Conservation (phyloP, 2,113 vertebrate species). For the Leptosomus discolor region DNA sequence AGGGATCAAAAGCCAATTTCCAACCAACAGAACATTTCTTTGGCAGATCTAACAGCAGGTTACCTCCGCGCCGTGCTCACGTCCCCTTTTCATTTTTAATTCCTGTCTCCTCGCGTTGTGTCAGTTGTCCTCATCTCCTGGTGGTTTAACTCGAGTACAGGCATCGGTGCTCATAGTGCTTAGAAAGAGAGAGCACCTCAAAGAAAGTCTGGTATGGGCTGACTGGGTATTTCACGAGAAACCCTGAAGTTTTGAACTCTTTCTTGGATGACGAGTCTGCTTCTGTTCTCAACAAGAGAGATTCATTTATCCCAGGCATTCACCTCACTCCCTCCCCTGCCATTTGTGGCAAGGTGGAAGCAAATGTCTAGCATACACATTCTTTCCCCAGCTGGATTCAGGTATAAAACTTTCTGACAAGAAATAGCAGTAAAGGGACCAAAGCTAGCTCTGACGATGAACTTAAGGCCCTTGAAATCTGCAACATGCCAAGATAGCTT, state of each 20-base stretch:
- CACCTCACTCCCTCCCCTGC: background rate
- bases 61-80: background rate
- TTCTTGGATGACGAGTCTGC: background rate
- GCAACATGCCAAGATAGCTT: constrained; percentile 49
- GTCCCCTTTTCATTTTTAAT: background rate
- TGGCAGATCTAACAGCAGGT: background rate
- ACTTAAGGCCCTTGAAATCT: constrained; percentile 64
- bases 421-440: constrained; percentile 63
- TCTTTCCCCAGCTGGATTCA: constrained; percentile 50
- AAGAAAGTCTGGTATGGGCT: background rate
- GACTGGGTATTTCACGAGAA: background rate
- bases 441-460: constrained; percentile 53
- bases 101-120: background rate
- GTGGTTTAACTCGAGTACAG: background rate
- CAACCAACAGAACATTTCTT: background rate
- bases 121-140: background rate
- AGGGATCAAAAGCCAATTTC: background rate
- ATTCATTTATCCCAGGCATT: background rate
- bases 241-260: background rate
- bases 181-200: background rate
- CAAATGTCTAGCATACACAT: constrained; percentile 58
- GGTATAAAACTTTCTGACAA: constrained; percentile 71
- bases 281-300: background rate
- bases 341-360: constrained; percentile 61
- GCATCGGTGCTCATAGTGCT: background rate